Evolutionary conservation across 1,140 invertebrate genomes (phyloP).

Genomic region (Lasioglossum albipes): DNA sequence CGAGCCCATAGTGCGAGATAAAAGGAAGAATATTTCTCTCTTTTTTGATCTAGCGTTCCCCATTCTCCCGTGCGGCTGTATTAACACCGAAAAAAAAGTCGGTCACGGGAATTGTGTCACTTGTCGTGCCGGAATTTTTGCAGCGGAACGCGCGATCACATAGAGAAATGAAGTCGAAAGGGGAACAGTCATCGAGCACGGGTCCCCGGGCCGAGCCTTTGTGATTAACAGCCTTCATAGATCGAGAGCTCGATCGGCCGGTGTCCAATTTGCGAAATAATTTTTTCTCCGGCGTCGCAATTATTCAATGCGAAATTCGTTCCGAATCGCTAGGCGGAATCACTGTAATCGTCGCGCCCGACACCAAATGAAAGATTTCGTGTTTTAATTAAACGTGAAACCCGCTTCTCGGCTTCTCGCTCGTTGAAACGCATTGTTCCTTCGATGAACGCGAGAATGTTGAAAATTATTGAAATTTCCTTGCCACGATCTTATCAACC

Average conservation of each 20-base stretch:
- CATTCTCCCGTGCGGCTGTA: background rate
- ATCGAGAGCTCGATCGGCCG: slow-evolving; percentile 18
- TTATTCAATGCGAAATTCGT: slow-evolving; percentile 41
- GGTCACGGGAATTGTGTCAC: background rate
- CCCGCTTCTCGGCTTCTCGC: background rate
- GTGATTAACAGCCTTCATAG: slow-evolving; percentile 52
- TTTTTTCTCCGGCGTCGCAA: slow-evolving; percentile 44
- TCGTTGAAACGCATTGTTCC: background rate
- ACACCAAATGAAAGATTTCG: slow-evolving; percentile 37
- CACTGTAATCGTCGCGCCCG: slow-evolving; percentile 24
- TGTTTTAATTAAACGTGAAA: slow-evolving; percentile 47
- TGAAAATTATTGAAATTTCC: background rate
- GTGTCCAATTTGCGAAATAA: slow-evolving; percentile 54
- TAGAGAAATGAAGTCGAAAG: slow-evolving; percentile 43
- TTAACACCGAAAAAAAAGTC: background rate
- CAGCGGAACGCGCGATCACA: background rate
- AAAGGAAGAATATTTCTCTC: background rate
- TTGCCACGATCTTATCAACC: no score
- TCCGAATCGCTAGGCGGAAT: background rate
- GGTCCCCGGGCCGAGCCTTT: slow-evolving; percentile 13
- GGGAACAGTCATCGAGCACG: slow-evolving; percentile 32
- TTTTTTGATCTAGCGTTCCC: background rate
- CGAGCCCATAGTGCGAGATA: background rate
- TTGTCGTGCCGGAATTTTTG: background rate
- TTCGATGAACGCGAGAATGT: background rate